Conservation (phyloP, 2,888 invertebrate genomes). For the Ischnura elegans region DNA sequence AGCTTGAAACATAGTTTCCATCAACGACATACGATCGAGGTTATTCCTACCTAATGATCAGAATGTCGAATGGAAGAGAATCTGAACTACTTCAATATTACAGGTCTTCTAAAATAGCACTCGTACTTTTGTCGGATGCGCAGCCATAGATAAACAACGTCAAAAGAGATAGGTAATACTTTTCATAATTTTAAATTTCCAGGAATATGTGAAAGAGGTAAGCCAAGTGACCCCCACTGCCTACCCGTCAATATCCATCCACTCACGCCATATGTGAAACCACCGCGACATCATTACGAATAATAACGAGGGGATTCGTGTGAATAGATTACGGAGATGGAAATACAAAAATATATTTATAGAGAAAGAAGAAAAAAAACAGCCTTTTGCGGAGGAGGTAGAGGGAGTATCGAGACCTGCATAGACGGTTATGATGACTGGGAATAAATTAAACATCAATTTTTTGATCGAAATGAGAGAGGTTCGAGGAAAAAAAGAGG, state of each 20-base stretch:
- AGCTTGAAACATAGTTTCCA: no score
- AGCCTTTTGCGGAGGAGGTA: not conserved
- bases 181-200: not conserved
- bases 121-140: no score
- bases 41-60: no score
- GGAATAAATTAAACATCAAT: constrained; percentile 53
- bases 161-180: not conserved
- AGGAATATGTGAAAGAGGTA: not conserved
- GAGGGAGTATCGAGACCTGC: not conserved
- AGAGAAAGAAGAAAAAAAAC: not conserved
- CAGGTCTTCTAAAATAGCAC: no score
- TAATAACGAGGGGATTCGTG: not conserved
- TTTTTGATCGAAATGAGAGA: constrained; percentile 61
- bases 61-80: no score
- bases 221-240: not conserved
- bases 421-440: constrained; percentile 43
- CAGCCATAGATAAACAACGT: no score
- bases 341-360: not conserved
- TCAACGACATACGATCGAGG: no score
- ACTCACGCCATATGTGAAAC: constrained; percentile 17
- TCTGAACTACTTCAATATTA: no score
- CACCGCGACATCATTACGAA: constrained; percentile 12
- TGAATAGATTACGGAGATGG: not conserved
- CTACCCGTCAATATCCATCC: not conserved
- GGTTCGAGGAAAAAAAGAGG: not conserved